phyloP scores from a whole-genome alignment of 2,797 vertebrate genomes.

The Naso thynnoides region DNA sequence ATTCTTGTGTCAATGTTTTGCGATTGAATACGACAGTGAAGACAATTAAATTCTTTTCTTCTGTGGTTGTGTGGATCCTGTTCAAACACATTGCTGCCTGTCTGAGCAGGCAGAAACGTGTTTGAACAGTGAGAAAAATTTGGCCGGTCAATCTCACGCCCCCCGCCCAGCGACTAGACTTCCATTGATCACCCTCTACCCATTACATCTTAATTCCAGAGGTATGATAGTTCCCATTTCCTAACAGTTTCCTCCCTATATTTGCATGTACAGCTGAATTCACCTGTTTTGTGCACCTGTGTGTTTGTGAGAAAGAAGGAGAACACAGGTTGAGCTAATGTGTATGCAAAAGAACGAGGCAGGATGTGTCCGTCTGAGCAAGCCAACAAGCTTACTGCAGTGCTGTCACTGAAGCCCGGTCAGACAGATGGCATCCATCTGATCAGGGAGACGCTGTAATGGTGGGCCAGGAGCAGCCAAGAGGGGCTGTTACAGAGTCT shows the following conservation, averaged over 20 bases:
- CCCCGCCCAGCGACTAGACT: slow-evolving; percentile 51
- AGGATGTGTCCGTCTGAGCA: slow-evolving; percentile 43
- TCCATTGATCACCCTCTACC: slow-evolving; percentile 77
- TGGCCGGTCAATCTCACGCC: slow-evolving; percentile 58
- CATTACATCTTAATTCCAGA: slow-evolving; percentile 51
- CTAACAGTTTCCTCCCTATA: slow-evolving; percentile 44
- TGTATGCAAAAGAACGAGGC: slow-evolving; percentile 50
- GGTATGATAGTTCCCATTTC: slow-evolving; percentile 49
- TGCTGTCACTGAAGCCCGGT: slow-evolving; percentile 50
- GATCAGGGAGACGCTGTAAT: slow-evolving; percentile 74
- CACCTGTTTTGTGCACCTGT: slow-evolving; percentile 36
- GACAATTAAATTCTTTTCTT: slow-evolving; percentile 44
- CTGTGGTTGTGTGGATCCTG: slow-evolving; percentile 34
- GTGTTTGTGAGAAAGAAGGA: slow-evolving; percentile 13
- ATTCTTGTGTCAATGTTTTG: slow-evolving; percentile 21
- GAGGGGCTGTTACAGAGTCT: slow-evolving; percentile 69
- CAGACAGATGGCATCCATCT: slow-evolving; percentile 82
- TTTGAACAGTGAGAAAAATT: slow-evolving; percentile 61
- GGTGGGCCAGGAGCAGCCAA: slow-evolving; percentile 65
- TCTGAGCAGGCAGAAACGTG: slow-evolving; percentile 47
- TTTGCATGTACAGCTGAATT: slow-evolving; percentile 64
- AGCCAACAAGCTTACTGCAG: slow-evolving; percentile 53
- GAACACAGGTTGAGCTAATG: slow-evolving; percentile 26
- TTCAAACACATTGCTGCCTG: slow-evolving; percentile 39
- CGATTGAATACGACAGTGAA: slow-evolving; percentile 31